Conservation (phyloP, 1,140 invertebrate genomes). For the Lethocerus indicus region DNA sequence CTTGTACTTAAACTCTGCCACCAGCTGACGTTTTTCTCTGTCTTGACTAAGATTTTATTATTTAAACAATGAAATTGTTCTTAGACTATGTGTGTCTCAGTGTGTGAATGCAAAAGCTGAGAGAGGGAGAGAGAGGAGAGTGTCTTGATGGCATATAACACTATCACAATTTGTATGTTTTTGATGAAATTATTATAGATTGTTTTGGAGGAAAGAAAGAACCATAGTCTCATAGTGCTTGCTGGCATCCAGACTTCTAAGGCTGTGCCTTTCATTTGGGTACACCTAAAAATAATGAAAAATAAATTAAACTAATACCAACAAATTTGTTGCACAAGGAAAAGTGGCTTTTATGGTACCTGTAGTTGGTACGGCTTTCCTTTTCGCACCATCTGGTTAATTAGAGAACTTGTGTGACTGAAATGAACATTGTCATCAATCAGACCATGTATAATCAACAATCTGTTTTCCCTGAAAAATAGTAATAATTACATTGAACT, state of each 20-base stretch:
- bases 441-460: slow-evolving; percentile 94
- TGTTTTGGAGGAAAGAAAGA: slow-evolving; percentile 79
- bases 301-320: slow-evolving; percentile 3
- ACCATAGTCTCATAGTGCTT: slow-evolving; percentile 87
- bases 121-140: no score
- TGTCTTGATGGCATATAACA: no score
- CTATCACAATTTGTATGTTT: no score
- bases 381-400: slow-evolving; percentile 73
- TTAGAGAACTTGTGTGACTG: slow-evolving; percentile 79
- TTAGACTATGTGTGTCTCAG: no score
- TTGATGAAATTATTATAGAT: slow-evolving; percentile 46
- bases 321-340: slow-evolving; percentile 1
- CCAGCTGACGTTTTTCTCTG: no score
- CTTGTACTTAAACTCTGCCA: no score
- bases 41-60: no score
- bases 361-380: slow-evolving; percentile 85
- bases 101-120: no score
- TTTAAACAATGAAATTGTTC: no score
- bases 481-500: no score
- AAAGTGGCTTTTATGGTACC: slow-evolving; percentile 25
- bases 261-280: slow-evolving; percentile 85
- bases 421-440: slow-evolving; percentile 99
- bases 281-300: slow-evolving; percentile 44
- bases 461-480: slow-evolving; percentile 62
- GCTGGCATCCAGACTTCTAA: slow-evolving; percentile 79